Conservation (phyloP, 2,797 vertebrate species). For the Tapera naevia region DNA sequence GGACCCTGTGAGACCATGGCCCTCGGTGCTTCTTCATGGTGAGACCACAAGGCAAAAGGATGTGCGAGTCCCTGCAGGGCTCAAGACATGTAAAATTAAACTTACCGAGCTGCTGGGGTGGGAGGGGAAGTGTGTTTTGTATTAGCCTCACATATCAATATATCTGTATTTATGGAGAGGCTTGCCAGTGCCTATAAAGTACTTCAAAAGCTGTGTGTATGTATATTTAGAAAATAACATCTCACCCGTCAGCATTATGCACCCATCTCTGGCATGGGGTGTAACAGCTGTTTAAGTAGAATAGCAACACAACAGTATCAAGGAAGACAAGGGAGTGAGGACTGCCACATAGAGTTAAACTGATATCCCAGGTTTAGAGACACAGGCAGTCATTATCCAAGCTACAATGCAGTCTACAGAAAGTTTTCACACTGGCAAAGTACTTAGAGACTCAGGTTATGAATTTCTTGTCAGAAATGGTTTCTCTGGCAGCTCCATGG, state of each 20-base stretch:
- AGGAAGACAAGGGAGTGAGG: slow-evolving; percentile 5
- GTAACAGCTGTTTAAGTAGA: slow-evolving; percentile 36
- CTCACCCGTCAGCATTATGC: not conserved
- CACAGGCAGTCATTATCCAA: not conserved
- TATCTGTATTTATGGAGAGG: not conserved
- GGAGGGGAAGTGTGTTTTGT: not conserved
- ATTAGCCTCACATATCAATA: not conserved
- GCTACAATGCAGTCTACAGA: not conserved
- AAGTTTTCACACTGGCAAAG: not conserved
- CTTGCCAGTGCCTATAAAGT: not conserved
- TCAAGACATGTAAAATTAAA: not conserved
- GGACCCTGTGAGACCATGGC: not conserved
- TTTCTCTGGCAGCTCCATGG: not conserved
- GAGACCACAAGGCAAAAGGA: not conserved
- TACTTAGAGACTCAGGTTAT: not conserved
- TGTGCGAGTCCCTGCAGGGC: not conserved
- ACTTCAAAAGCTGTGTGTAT: not conserved
- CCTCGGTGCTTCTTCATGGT: not conserved
- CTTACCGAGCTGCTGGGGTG: not conserved
- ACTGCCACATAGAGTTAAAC: not conserved
- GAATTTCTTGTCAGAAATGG: not conserved
- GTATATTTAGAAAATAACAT: slow-evolving; percentile 13
- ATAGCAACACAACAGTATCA: not conserved
- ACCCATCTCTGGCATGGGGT: slow-evolving; percentile 40
- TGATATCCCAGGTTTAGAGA: not conserved